Conservation (phyloP, 2,888 invertebrate genomes). For the Melanostoma scalare region DNA sequence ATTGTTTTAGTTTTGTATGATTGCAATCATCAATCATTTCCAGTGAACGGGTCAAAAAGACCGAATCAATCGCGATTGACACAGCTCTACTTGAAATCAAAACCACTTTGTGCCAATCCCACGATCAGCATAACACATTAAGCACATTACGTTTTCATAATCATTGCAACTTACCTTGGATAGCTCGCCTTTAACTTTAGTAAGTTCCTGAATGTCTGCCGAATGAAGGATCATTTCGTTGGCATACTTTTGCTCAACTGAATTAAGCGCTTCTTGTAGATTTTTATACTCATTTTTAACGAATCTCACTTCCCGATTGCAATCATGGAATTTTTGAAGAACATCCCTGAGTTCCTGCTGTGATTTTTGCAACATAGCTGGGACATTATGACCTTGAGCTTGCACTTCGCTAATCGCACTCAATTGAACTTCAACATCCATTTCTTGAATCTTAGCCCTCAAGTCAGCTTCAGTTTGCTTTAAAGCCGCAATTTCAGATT, state of each 20-base stretch:
- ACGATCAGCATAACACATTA: too few species aligned
- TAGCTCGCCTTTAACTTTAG: conserved; percentile 86
- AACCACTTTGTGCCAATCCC: too few species aligned
- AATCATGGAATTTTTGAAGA: conserved; percentile 84
- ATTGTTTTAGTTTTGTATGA: too few species aligned
- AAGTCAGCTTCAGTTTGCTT: conserved; percentile 82
- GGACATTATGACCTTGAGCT: conserved; percentile 82
- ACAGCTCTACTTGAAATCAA: too few species aligned
- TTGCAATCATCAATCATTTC: too few species aligned
- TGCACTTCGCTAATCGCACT: conserved; percentile 86
- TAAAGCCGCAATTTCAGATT: conserved; percentile 83
- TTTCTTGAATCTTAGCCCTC: conserved; percentile 85
- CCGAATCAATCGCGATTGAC: too few species aligned
- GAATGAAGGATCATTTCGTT: conserved; percentile 91
- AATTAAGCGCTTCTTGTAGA: conserved; percentile 85
- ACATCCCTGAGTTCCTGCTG: conserved; percentile 86
- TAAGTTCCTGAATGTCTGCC: conserved; percentile 87
- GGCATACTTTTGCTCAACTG: conserved; percentile 90
- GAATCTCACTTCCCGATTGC: conserved; percentile 85
- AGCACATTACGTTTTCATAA: too few species aligned
- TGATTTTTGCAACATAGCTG: conserved; percentile 83
- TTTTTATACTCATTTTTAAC: conserved; percentile 85
- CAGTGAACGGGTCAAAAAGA: too few species aligned
- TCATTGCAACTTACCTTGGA: conserved; percentile 80
- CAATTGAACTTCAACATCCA: conserved; percentile 88